Conservation (phyloP, 2,797 vertebrate genomes). For the Lemur catta region DNA sequence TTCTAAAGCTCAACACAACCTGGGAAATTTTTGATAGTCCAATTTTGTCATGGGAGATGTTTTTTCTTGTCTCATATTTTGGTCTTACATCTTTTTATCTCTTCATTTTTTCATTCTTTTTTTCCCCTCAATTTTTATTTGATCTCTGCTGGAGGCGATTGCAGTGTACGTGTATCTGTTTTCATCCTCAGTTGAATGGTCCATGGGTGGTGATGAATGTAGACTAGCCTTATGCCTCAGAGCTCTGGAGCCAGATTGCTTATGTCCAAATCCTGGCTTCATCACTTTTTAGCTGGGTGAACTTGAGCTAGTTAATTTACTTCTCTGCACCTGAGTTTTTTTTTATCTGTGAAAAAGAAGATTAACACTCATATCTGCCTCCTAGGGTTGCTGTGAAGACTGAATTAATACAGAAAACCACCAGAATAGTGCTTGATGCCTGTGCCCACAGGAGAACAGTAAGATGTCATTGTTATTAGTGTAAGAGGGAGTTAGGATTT, state of each 20-base stretch:
- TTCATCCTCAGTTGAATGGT: not conserved
- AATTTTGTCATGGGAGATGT: not conserved
- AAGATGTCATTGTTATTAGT: not conserved
- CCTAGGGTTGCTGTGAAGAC: not conserved
- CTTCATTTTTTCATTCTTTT: not conserved
- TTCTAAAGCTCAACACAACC: slow-evolving; percentile 18
- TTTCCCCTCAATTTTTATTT: not conserved
- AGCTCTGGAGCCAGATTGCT: not conserved
- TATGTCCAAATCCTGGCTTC: not conserved
- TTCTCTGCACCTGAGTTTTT: not conserved
- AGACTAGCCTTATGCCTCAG: not conserved
- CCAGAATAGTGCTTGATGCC: not conserved
- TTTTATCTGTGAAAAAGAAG: not conserved
- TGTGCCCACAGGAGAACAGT: not conserved
- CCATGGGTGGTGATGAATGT: not conserved
- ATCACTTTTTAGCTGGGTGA: not conserved
- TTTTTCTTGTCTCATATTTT: slow-evolving; percentile 22
- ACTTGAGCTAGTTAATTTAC: not conserved
- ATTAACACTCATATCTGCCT: not conserved
- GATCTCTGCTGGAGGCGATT: not conserved
- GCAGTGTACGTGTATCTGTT: not conserved
- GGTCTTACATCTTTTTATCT: not conserved
- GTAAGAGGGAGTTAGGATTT: not conserved
- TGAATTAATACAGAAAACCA: not conserved
- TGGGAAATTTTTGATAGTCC: slow-evolving; percentile 20